Base-by-base conservation (phyloP, 2,888 invertebrate species). In the Agrotis ipsilon region DNA sequence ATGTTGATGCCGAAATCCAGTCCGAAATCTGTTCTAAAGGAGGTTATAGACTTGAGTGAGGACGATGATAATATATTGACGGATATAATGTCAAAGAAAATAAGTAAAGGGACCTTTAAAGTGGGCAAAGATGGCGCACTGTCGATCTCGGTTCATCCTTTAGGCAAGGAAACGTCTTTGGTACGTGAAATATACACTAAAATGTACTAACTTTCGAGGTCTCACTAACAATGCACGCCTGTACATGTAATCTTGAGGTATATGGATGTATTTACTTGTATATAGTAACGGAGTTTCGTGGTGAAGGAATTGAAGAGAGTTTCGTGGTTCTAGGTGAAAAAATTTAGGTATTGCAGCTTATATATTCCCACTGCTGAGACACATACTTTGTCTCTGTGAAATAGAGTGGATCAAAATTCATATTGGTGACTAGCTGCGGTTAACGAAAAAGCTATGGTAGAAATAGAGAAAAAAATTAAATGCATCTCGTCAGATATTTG, bases 111-210 rank as follows among this genome's bases (percentile, higher is more conserved):
- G 19, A 93, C 93, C 0, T 91, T 94, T 84, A 93, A 89, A 81
- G 87, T 95, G 11, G 95, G 95, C 11, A 94, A 93, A 89, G 96
- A 95, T 63, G 96, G 96, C 46, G 95, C 95, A 2, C 81, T 96
- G 46, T 96, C 96, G 5, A 94, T 96, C 81, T 94, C 95, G 27
- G 94, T 95, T 49, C 95, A 95, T 83, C 92, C 93, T 72, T 87
- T 87, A 81, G 86, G 86, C 76, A 88, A 83, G 86, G 84, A 85
- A 80, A 80, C 84, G 81, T 88, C 88, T 80, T 87, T 91, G 95
- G 95, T 95, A 96, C 91, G 95, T 95, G 75, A 69, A 21, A 73
- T 61, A 67, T 68, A 78, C 71, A 81, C 85, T 83, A 79, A 84
- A 72, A 82, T 80, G 48, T 79, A 88, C 89, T 90, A 90, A 89